phyloP scores from a whole-genome alignment of 2,113 vertebrate genomes.

The Elgaria multicarinata region DNA sequence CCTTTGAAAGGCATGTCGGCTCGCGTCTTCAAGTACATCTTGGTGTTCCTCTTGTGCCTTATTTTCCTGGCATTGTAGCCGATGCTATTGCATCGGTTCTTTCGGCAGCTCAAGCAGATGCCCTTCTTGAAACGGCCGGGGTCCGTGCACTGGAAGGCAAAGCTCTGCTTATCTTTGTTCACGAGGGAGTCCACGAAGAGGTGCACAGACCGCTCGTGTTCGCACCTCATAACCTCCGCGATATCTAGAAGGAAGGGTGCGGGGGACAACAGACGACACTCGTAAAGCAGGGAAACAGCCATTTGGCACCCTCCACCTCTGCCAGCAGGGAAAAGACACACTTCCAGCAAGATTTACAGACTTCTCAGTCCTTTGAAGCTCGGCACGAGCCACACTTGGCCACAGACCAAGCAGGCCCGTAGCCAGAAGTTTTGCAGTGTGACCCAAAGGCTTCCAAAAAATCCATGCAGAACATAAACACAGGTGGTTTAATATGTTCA shows the following conservation, averaged over 20 bases:
- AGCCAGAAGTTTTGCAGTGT: not conserved
- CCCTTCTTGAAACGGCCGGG: constrained; percentile 94
- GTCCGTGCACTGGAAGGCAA: constrained; percentile 90
- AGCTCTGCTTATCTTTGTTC: constrained; percentile 91
- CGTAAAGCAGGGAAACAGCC: not conserved
- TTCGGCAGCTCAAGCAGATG: constrained; percentile 96
- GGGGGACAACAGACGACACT: not conserved
- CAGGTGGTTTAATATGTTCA: not conserved
- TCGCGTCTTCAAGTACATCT: constrained; percentile 96
- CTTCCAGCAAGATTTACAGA: not conserved
- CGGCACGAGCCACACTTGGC: accelerated
- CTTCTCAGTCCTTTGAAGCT: not conserved
- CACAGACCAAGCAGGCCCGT: not conserved
- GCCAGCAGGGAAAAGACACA: not conserved
- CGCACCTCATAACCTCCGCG: constrained; percentile 89
- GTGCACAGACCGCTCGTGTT: constrained; percentile 92
- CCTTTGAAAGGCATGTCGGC: constrained; percentile 93
- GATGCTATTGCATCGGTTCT: constrained; percentile 93
- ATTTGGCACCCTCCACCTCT: not conserved
- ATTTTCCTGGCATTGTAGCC: constrained; percentile 91
- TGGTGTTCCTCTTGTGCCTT: constrained; percentile 87
- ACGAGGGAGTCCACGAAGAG: constrained; percentile 96
- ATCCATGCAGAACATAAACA: not conserved
- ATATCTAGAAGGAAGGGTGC: constrained; percentile 77
- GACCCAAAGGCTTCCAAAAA: not conserved